Evolutionary conservation across 2,113 vertebrate genomes (phyloP).

Genomic region (Onychostruthus taczanowskii): DNA sequence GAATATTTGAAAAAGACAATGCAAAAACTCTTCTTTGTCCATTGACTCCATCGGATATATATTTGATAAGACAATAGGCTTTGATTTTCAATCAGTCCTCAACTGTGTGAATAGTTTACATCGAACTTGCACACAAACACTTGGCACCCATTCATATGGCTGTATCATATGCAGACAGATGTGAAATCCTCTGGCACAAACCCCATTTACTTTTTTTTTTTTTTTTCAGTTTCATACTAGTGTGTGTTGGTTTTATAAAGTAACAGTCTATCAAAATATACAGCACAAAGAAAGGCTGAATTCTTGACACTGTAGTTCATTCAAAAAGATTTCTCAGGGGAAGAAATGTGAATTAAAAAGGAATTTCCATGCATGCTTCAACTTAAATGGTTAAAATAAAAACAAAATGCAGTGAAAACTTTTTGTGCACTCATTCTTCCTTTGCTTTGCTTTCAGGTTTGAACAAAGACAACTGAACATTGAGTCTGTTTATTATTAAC

Average conservation of each 20-base stretch:
- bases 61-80: not conserved
- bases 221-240: not conserved
- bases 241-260: not conserved
- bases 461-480: not conserved
- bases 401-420: not conserved
- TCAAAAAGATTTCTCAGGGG: not conserved
- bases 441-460: not conserved
- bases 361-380: not conserved
- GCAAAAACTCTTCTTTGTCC: not conserved
- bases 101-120: not conserved
- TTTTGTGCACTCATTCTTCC: not conserved
- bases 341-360: not conserved
- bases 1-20: not conserved
- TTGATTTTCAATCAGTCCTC: conserved; percentile 24
- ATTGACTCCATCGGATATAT: not conserved
- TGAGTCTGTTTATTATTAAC: not conserved
- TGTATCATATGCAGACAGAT: not conserved
- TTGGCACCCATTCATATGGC: not conserved
- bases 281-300: not conserved
- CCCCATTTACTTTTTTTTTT: not conserved
- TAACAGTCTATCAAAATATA: not conserved
- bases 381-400: not conserved
- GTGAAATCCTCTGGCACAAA: not conserved
- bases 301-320: not conserved
- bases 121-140: not conserved